Base-by-base conservation (phyloP, 2,888 invertebrate species). In the Volucella inanis region DNA sequence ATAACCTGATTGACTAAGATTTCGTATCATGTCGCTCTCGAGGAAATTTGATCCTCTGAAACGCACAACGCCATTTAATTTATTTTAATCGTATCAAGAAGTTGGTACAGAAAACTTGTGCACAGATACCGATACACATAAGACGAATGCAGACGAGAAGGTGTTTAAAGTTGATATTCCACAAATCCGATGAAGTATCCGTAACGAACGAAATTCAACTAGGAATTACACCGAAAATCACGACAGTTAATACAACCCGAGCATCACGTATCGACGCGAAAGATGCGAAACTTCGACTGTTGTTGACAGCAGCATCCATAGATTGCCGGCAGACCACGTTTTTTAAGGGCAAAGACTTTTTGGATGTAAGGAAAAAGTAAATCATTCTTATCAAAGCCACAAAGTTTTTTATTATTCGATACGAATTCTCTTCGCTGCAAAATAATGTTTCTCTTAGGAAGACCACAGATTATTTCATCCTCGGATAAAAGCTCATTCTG, bases 271-370 rank as follows among this genome's bases (percentile, higher is more conserved):
- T 57, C 50, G 72, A 74, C 72, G 39, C 67, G 83, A 64, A 68
- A 68, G 67, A 74, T 62, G 78, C 68, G 50, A 15, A 78, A 83
- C 68, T 78, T 74, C 68, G 71, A 83, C 83, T 83, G 83, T 57
- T 74, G 67, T 82, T 54, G 47, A 39, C 54, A 65, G 45, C 67
- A 74, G 72, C 83, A 83, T 83, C 83, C 78, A 72, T 50, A 41
- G n/a, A 52, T 68, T 68, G 57, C 83, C 83, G 83, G 78, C 57
- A 74, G 50, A 64, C 22, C 65, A 12, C 12, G 18, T 71, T 62
- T 41, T 64, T 50, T 47, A 65, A 72, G 71, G 64, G 50, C 71
- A 65, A 62, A 71, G 14, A 18, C 39, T 77, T 39, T 82, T 52
- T 50, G 18, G 52, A 65, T 65, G 65, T 65, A 49, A 15, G 61